phyloP scores from a whole-genome alignment of 2,797 vertebrate genomes.

The Sciurus carolinensis region DNA sequence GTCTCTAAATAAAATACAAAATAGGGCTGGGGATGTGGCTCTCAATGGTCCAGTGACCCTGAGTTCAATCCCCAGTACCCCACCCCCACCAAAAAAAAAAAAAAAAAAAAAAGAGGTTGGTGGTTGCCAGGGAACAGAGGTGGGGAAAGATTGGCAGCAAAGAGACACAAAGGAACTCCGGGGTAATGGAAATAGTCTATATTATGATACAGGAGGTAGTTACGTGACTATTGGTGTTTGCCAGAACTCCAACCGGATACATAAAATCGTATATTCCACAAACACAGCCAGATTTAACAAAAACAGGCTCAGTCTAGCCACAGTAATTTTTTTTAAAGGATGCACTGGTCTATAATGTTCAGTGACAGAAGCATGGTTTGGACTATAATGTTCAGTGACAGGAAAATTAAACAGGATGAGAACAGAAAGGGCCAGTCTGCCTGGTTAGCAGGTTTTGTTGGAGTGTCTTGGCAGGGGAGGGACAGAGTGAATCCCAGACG shows the following conservation, averaged over 20 bases:
- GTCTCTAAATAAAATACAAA: too few species aligned
- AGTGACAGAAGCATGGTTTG: not conserved
- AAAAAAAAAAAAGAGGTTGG: not conserved
- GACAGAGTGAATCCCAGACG: not conserved
- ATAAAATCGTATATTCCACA: not conserved
- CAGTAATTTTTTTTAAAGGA: not conserved
- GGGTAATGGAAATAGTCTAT: not conserved
- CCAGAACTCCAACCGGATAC: not conserved
- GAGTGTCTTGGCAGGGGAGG: fast-evolving
- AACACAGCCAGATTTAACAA: not conserved
- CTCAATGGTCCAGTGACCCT: too few species aligned
- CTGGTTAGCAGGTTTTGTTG: not conserved
- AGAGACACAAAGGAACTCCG: not conserved
- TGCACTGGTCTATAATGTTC: not conserved
- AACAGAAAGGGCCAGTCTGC: not conserved
- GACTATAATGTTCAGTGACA: not conserved
- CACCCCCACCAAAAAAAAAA: too few species aligned
- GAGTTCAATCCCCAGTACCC: too few species aligned
- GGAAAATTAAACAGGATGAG: not conserved
- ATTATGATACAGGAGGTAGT: not conserved
- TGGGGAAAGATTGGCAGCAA: not conserved
- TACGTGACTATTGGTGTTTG: not conserved
- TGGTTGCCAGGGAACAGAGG: not conserved
- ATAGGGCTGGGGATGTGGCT: too few species aligned
- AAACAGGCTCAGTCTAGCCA: not conserved